These are phyloP conservation scores for Drosophila nigricruria DNA, from an alignment of 2,888 invertebrate species.

Conservation along the genomic window DNA sequence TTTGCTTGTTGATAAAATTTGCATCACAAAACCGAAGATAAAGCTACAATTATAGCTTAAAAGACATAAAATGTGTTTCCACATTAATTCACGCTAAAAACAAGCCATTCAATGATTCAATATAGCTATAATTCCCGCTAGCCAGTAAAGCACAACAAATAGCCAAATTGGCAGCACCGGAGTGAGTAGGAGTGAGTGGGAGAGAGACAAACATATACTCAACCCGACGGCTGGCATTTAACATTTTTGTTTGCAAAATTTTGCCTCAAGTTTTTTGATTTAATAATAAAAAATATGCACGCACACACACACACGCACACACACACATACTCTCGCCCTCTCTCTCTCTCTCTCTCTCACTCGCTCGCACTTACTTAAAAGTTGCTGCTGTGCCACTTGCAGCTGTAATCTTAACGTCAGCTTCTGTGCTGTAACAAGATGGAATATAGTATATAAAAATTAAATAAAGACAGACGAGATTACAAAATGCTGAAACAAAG, in stretches of 20 bases:
- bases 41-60: no score
- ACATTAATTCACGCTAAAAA: no score
- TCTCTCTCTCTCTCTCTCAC: not conserved
- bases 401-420: conserved; percentile 58
- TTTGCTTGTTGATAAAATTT: no score
- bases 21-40: no score
- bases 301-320: conserved; percentile 4
- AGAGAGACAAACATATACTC: not conserved
- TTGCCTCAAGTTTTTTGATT: conserved; percentile 78
- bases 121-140: no score
- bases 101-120: no score
- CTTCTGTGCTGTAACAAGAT: conserved; percentile 24
- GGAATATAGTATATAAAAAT: conserved; percentile 50
- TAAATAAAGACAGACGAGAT: conserved; percentile 67
- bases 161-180: no score
- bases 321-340: not conserved
- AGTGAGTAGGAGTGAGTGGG: no score
- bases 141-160: no score
- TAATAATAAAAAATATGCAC: conserved; percentile 70
- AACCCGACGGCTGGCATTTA: conserved; percentile 37
- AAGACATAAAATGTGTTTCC: no score
- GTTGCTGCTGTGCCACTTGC: conserved; percentile 55
- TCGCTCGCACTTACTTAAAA: not conserved
- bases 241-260: conserved; percentile 62
- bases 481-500: conserved; percentile 57